Percentiles rank a stretch among this genome's conserved stretches.
Evolutionary conservation across 2,888 invertebrate genomes (phyloP).

Genomic region (Papilio gigon): DNA sequence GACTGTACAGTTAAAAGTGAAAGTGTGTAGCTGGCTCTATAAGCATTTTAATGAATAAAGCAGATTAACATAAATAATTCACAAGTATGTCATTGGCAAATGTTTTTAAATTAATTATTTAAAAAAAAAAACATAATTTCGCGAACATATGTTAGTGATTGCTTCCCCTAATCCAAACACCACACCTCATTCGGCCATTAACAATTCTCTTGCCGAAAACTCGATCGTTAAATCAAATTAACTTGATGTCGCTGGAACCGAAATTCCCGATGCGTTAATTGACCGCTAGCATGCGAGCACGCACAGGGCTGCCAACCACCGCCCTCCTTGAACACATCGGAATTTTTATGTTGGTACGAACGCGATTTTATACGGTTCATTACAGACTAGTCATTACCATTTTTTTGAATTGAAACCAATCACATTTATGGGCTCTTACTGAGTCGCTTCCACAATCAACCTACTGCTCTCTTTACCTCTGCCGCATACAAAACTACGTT

Average conservation of each 20-base stretch:
- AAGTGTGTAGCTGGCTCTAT: too few species aligned
- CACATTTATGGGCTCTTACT: not conserved
- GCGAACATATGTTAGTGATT: slow-evolving; percentile 12
- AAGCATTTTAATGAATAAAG: too few species aligned
- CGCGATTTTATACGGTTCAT: slow-evolving; percentile 17
- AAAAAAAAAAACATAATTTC: not conserved
- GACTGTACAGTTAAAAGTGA: too few species aligned
- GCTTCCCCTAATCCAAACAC: slow-evolving; percentile 6
- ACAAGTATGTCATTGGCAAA: too few species aligned
- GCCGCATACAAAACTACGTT: too few species aligned
- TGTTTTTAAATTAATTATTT: too few species aligned
- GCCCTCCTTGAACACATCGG: slow-evolving; percentile 25
- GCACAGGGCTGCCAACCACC: slow-evolving; percentile 21
- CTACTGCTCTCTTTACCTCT: too few species aligned
- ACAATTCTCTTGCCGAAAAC: slow-evolving; percentile 43
- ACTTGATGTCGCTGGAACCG: slow-evolving; percentile 43
- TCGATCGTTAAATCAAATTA: slow-evolving; percentile 51
- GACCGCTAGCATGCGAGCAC: slow-evolving; percentile 48
- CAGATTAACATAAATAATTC: too few species aligned
- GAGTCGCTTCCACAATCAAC: too few species aligned
- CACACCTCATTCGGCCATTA: slow-evolving; percentile 38
- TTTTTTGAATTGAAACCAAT: slow-evolving; percentile 13
- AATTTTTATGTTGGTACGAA: slow-evolving; percentile 30
- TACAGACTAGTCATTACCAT: slow-evolving; percentile 13
- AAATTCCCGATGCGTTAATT: slow-evolving; percentile 48